These are phyloP conservation scores for Python bivittatus DNA, from an alignment of 2,113 vertebrate species.

Conservation along the genomic window DNA sequence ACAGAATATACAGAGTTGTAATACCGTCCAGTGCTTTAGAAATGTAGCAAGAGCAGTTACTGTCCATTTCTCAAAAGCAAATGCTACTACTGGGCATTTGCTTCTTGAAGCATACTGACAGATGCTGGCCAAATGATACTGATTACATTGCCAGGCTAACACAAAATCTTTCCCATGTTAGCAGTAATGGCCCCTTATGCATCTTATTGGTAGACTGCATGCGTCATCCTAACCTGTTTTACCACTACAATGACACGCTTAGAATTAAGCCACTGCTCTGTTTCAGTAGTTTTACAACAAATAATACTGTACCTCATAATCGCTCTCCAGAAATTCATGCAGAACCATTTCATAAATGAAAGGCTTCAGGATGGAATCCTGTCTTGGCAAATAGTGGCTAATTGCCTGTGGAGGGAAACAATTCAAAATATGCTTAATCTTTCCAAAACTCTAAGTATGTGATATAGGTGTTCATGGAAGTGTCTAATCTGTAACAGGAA, in stretches of 20 bases:
- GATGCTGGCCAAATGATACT: background rate
- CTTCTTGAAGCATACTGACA: background rate
- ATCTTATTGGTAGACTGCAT: background rate
- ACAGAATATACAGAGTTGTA: no score
- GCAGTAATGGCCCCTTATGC: background rate
- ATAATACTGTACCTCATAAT: conserved; percentile 85
- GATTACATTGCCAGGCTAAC: no score
- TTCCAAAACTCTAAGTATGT: background rate
- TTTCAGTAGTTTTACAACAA: fast-evolving
- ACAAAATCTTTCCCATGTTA: background rate
- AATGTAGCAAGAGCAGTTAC: background rate
- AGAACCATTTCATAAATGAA: conserved; percentile 99
- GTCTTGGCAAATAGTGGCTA: conserved; percentile 94
- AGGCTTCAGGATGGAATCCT: conserved; percentile 91
- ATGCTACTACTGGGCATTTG: background rate
- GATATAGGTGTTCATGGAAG: background rate
- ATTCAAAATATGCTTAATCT: conserved; percentile 1
- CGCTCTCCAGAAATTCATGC: conserved; percentile 94
- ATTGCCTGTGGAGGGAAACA: conserved; percentile 80
- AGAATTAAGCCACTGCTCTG: background rate
- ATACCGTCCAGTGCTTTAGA: background rate
- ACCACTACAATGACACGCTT: background rate
- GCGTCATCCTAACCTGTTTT: background rate
- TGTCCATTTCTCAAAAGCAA: background rate
- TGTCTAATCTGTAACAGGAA: no score